These are phyloP conservation scores for Thalassarche chlororhynchos DNA, from an alignment of 2,113 vertebrate genomes.

Conservation along the genomic window DNA sequence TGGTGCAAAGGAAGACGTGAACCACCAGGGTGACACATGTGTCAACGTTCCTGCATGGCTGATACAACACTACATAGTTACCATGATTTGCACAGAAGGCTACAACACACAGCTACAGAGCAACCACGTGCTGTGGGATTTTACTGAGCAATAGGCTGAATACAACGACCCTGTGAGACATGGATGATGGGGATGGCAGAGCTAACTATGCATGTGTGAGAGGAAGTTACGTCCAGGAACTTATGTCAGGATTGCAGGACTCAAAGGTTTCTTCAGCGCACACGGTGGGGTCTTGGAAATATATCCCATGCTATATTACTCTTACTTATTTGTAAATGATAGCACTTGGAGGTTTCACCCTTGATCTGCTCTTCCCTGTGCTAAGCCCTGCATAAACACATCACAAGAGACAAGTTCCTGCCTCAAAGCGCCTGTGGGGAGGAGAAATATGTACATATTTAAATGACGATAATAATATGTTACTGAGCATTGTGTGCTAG, in stretches of 20 bases:
- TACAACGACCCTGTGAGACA: fast-evolving
- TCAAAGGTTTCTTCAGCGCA: neutral
- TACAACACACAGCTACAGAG: neutral
- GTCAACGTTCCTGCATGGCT: fast-evolving
- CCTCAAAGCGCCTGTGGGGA: neutral
- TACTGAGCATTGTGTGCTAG: neutral
- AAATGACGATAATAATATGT: fast-evolving
- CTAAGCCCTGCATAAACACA: neutral
- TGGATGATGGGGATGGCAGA: neutral
- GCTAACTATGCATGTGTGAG: neutral
- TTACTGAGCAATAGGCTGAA: neutral
- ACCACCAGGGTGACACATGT: neutral
- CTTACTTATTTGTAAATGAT: neutral
- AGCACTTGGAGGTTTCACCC: neutral
- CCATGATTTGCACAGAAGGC: neutral
- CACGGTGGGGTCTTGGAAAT: neutral
- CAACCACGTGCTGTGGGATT: neutral
- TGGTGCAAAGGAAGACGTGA: neutral
- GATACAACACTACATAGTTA: neutral
- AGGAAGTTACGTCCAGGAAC: neutral
- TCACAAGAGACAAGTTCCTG: neutral
- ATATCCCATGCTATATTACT: neutral
- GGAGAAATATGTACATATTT: neutral
- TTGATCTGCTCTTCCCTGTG: neutral
- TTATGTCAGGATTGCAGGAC: neutral